Evolutionary conservation across 2,888 invertebrate species (phyloP).

Genomic region (Biston betularia): DNA sequence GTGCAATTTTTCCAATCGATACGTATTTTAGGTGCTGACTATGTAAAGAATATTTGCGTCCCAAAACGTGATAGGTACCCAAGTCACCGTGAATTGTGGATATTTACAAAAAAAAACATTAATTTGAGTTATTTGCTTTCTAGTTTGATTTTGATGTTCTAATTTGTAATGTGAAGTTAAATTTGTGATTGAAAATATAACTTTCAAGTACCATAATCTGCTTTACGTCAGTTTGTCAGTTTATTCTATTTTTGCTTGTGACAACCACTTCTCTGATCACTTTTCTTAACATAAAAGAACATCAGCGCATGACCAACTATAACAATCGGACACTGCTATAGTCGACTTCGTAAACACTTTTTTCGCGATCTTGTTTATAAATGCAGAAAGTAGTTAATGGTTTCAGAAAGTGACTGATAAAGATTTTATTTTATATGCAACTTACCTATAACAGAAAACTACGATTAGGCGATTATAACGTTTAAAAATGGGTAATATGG

Average conservation of each 20-base stretch:
- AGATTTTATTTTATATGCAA: constrained; percentile 45
- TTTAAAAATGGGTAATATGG: constrained; percentile 43
- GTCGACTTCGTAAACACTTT: too few species aligned
- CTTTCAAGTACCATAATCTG: neutral
- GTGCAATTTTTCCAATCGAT: constrained; percentile 13
- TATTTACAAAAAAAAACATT: constrained; percentile 45
- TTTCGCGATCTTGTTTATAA: neutral
- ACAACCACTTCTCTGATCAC: neutral
- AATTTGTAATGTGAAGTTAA: constrained; percentile 1
- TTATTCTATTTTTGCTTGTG: neutral
- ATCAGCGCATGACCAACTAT: too few species aligned
- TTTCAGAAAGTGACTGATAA: neutral
- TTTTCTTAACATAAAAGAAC: too few species aligned
- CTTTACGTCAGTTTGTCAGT: neutral
- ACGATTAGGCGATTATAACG: constrained; percentile 42
- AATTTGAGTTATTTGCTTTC: neutral
- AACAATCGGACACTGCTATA: too few species aligned
- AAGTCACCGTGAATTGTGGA: constrained; percentile 25
- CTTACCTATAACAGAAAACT: constrained; percentile 62
- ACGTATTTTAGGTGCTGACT: constrained; percentile 15
- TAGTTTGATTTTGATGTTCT: neutral
- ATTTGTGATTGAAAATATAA: neutral
- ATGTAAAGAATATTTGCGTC: constrained; percentile 8
- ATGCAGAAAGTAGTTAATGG: neutral
- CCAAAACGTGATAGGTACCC: constrained; percentile 9